These are phyloP conservation scores for Asobara japonica DNA, from an alignment of 1,140 invertebrate species.

Conservation along the genomic window DNA sequence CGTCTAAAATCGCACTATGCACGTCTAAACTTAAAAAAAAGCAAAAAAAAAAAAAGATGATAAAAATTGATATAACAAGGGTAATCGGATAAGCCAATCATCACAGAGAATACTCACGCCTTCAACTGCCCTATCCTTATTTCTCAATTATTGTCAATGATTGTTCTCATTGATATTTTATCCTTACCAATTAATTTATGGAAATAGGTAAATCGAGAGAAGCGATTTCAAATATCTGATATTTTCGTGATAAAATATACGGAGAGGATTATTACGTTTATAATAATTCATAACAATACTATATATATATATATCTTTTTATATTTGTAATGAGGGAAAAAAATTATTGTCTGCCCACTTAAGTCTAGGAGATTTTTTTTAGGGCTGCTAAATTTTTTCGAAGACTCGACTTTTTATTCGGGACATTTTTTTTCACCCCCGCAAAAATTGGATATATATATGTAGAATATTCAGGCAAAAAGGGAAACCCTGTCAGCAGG, in stretches of 20 bases:
- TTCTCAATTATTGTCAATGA: not conserved
- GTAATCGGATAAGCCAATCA: not conserved
- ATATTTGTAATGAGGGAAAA: conserved; percentile 3
- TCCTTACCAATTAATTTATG: not conserved
- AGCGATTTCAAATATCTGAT: conserved; percentile 10
- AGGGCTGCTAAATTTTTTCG: not conserved
- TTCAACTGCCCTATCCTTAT: not conserved
- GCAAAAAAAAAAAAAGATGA: not conserved
- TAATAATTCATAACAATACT: not conserved
- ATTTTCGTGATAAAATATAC: conserved; percentile 12
- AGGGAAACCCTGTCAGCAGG: not conserved
- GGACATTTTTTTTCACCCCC: not conserved
- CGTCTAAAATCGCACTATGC: too few species aligned
- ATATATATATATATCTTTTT: not conserved
- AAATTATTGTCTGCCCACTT: conserved; percentile 15
- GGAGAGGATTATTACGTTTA: conserved; percentile 4
- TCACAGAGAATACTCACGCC: not conserved
- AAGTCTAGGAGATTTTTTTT: not conserved
- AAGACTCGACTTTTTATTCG: not conserved
- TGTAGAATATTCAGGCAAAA: too few species aligned
- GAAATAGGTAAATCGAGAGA: conserved; percentile 9
- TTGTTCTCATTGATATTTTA: conserved; percentile 7
- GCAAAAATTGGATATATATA: not conserved
- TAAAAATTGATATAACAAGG: not conserved
- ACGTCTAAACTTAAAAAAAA: too few species aligned